Evolutionary conservation across 2,888 invertebrate genomes (phyloP).

Genomic region (Apodemia zela): DNA sequence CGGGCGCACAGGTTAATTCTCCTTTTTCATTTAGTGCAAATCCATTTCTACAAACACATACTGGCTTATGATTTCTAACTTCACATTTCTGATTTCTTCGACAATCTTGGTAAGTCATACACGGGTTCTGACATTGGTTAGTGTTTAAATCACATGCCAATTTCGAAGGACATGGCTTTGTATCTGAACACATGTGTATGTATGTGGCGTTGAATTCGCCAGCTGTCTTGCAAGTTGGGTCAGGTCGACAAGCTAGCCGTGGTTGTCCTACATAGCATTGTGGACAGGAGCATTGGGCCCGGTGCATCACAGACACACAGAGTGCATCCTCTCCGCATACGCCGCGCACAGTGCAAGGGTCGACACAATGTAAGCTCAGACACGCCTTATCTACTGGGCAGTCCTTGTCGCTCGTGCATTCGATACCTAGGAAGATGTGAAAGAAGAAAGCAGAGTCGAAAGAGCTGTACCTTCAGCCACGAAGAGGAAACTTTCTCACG

Average conservation of each 20-base stretch:
- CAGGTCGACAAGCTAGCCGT: constrained; percentile 87
- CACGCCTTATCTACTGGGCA: constrained; percentile 96
- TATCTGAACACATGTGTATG: constrained; percentile 80
- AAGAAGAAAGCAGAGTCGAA: constrained; percentile 82
- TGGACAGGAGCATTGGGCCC: constrained; percentile 92
- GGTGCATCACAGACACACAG: constrained; percentile 91
- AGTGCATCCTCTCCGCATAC: constrained; percentile 94
- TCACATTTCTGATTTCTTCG: constrained; percentile 92
- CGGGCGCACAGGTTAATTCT: constrained; percentile 92
- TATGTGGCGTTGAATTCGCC: constrained; percentile 80
- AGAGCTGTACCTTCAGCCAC: constrained; percentile 92
- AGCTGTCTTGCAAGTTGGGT: constrained; percentile 86
- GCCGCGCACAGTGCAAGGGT: constrained; percentile 93
- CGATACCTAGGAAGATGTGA: constrained; percentile 86
- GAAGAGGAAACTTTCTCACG: constrained; percentile 92
- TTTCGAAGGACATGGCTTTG: constrained; percentile 87
- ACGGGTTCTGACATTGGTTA: constrained; percentile 90
- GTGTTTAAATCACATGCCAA: constrained; percentile 85
- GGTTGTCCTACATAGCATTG: constrained; percentile 93
- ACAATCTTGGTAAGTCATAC: constrained; percentile 85
- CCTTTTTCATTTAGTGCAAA: constrained; percentile 93
- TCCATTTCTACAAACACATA: constrained; percentile 93
- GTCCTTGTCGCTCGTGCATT: constrained; percentile 94
- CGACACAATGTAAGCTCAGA: constrained; percentile 93
- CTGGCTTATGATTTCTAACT: constrained; percentile 90